Percentiles rank a stretch among this genome's conserved stretches.
These are phyloP conservation scores for Pogonophryne albipinna DNA, from an alignment of 2,797 vertebrate species.

Conservation along the genomic window DNA sequence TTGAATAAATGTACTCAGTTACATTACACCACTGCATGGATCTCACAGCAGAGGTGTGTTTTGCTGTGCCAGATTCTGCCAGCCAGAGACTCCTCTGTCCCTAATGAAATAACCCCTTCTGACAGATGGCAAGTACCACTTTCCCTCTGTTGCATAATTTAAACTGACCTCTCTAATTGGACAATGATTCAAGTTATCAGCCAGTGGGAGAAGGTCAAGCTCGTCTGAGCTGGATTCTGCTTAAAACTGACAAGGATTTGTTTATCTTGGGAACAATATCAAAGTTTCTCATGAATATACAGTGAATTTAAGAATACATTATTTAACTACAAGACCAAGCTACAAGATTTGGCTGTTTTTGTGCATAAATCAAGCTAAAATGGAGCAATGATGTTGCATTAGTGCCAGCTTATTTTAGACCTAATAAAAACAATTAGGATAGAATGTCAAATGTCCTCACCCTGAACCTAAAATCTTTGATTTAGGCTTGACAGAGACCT, in stretches of 20 bases:
- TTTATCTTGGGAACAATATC: slow-evolving; percentile 50
- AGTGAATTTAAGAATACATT: slow-evolving; percentile 26
- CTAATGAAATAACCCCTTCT: slow-evolving; percentile 71
- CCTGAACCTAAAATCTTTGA: slow-evolving; percentile 38
- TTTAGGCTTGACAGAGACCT: slow-evolving; percentile 38
- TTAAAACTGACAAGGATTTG: slow-evolving; percentile 40
- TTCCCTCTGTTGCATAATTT: slow-evolving; percentile 74
- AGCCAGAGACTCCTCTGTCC: slow-evolving; percentile 41
- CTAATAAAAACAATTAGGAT: background rate
- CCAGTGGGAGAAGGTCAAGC: slow-evolving; percentile 69
- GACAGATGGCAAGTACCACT: slow-evolving; percentile 73
- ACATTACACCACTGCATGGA: background rate
- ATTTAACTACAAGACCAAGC: slow-evolving; percentile 23
- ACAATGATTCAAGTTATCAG: slow-evolving; percentile 76
- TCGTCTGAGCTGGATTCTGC: slow-evolving; percentile 60
- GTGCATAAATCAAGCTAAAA: slow-evolving; percentile 26
- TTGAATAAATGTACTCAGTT: no score
- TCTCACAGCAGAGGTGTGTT: slow-evolving; percentile 29
- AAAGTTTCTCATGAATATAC: slow-evolving; percentile 42
- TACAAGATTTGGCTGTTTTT: slow-evolving; percentile 5
- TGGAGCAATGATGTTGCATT: slow-evolving; percentile 19
- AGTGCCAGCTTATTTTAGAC: slow-evolving; percentile 24
- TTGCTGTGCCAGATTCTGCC: slow-evolving; percentile 26
- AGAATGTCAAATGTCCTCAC: slow-evolving; percentile 35
- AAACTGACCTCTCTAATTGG: slow-evolving; percentile 77